A percentile compares a stretch with the other conserved stretches of the same genome.
These are phyloP conservation scores for Uria aalge DNA, from an alignment of 2,113 vertebrate genomes.

Conservation along the genomic window DNA sequence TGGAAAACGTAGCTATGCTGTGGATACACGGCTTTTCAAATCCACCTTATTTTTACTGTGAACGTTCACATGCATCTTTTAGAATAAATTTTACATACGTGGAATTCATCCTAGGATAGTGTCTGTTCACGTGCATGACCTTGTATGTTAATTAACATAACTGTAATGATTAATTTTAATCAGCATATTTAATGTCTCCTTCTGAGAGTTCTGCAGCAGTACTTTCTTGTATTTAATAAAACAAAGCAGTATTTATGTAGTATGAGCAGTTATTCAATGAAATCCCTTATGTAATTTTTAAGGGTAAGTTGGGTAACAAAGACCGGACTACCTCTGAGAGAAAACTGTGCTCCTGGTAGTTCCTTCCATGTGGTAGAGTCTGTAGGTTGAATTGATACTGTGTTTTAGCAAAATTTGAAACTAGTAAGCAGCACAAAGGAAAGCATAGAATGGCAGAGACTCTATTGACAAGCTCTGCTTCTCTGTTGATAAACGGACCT, in stretches of 20 bases:
- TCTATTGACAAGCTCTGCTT: not conserved
- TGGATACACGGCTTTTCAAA: not conserved
- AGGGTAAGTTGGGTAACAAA: not conserved
- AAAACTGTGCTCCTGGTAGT: not conserved
- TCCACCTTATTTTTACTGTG: not conserved
- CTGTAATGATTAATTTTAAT: constrained; percentile 13
- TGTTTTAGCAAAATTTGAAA: not conserved
- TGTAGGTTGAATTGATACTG: not conserved
- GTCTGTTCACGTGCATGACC: not conserved
- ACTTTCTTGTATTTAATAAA: constrained; percentile 34
- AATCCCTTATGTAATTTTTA: not conserved
- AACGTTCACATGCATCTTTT: not conserved
- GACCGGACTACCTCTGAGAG: not conserved
- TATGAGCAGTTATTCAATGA: not conserved
- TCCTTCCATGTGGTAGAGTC: not conserved
- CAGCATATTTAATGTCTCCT: constrained; percentile 11
- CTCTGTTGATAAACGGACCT: not conserved
- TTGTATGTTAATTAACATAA: constrained; percentile 19
- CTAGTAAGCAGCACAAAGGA: not conserved
- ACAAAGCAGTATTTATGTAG: not conserved
- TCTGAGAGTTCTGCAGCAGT: not conserved
- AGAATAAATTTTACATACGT: not conserved
- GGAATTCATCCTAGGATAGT: not conserved
- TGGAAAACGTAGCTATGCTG: not conserved
- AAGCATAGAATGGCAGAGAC: constrained; percentile 1